Percentiles rank a stretch among this genome's conserved stretches.
Conservation (phyloP, 2,797 vertebrate genomes). For the Aotus griseimembra region DNA sequence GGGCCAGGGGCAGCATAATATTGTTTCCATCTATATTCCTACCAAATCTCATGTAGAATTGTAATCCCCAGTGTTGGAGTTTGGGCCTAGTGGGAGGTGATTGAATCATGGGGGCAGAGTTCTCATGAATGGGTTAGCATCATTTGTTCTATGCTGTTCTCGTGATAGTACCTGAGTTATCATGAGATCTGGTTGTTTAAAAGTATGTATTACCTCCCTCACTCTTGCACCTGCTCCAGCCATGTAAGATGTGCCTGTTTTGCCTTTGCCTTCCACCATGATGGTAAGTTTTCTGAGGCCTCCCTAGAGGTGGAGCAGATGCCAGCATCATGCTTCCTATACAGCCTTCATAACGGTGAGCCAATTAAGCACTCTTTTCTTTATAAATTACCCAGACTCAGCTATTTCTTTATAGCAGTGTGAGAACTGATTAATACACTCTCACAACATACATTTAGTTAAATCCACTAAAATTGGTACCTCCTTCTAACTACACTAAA, state of each 20-base stretch:
- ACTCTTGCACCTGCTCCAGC: not conserved
- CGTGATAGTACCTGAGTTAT: not conserved
- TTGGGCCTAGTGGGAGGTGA: not conserved
- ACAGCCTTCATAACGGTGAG: not conserved
- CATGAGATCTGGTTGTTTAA: not conserved
- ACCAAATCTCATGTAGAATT: not conserved
- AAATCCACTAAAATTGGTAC: not conserved
- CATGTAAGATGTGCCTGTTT: not conserved
- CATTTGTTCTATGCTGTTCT: no score
- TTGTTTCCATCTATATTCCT: not conserved
- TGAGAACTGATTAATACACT: not conserved
- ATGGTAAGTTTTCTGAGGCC: not conserved
- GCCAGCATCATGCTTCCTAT: not conserved
- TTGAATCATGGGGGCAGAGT: not conserved
- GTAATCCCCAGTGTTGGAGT: not conserved
- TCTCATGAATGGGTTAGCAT: not conserved
- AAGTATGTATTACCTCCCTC: no score
- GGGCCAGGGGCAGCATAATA: not conserved
- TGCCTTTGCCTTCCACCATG: not conserved
- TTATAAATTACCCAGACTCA: not conserved
- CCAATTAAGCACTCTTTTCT: not conserved
- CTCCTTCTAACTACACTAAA: not conserved
- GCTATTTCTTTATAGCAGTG: not conserved
- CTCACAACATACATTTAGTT: not conserved
- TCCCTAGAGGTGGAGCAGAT: not conserved